Evolutionary conservation across 2,113 vertebrate genomes (phyloP).

Genomic region (Parus major): DNA sequence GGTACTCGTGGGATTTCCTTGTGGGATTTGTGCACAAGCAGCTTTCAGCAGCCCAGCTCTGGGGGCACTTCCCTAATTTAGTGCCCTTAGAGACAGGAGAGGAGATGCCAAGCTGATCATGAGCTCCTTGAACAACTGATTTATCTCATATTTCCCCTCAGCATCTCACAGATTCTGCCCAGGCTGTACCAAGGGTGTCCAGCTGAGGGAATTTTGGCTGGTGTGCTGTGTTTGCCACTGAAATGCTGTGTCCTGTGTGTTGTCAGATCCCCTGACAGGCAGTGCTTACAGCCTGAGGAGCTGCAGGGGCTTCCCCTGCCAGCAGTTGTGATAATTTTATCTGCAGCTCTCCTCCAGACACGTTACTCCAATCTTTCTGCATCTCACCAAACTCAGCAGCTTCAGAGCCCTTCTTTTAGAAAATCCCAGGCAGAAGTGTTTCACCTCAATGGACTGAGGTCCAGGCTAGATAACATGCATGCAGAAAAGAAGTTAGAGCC

Average conservation of each 20-base stretch:
- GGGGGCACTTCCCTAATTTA: not conserved
- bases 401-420: not conserved
- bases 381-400: not conserved
- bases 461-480: no score
- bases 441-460: not conserved
- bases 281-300: not conserved
- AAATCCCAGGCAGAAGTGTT: not conserved
- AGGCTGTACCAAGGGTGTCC: not conserved
- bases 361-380: rapidly evolving
- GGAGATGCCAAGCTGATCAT: rapidly evolving
- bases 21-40: not conserved
- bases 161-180: not conserved
- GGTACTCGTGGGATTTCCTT: not conserved
- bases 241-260: rapidly evolving
- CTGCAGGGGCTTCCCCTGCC: not conserved
- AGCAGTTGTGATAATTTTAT: not conserved
- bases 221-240: rapidly evolving
- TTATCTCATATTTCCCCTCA: not conserved
- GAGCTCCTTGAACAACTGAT: not conserved
- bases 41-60: not conserved
- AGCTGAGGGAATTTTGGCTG: not conserved
- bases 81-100: rapidly evolving
- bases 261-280: not conserved
- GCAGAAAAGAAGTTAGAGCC: not conserved
- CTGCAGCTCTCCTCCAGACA: not conserved